These are phyloP conservation scores for Balanococcus diminutus DNA, from an alignment of 2,888 invertebrate genomes.

Conservation along the genomic window DNA sequence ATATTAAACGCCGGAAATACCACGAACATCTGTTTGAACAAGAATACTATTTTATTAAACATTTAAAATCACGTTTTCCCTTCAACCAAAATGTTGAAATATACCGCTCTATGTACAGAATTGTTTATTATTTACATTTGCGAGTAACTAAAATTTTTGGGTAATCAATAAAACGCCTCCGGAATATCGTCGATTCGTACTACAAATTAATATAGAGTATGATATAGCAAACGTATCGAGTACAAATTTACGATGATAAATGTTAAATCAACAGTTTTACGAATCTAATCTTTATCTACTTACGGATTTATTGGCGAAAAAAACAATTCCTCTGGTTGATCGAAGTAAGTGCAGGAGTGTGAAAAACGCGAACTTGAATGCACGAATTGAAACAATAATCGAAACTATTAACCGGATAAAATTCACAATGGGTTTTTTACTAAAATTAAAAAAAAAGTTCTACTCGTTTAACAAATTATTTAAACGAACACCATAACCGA, in stretches of 20 bases:
- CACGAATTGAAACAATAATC: background rate
- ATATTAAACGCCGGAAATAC: background rate
- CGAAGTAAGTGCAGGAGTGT: background rate
- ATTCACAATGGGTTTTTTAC: background rate
- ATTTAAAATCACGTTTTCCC: background rate
- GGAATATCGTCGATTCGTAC: background rate
- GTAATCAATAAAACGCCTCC: background rate
- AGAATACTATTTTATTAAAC: background rate
- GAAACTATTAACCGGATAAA: background rate
- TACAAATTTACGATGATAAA: background rate
- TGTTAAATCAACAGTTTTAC: background rate
- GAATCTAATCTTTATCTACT: background rate
- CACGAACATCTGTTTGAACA: conserved; percentile 8
- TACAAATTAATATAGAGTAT: no score
- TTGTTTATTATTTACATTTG: conserved; percentile 3
- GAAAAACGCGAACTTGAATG: background rate
- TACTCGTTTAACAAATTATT: background rate
- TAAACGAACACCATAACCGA: conserved; percentile 26
- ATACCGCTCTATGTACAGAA: background rate
- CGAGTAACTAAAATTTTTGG: background rate
- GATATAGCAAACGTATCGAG: no score
- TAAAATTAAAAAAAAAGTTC: background rate
- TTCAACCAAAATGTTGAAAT: background rate
- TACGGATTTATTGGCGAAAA: background rate
- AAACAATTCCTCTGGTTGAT: background rate